These are phyloP conservation scores for Beris chalybata DNA, from an alignment of 2,888 invertebrate species.

Conservation along the genomic window DNA sequence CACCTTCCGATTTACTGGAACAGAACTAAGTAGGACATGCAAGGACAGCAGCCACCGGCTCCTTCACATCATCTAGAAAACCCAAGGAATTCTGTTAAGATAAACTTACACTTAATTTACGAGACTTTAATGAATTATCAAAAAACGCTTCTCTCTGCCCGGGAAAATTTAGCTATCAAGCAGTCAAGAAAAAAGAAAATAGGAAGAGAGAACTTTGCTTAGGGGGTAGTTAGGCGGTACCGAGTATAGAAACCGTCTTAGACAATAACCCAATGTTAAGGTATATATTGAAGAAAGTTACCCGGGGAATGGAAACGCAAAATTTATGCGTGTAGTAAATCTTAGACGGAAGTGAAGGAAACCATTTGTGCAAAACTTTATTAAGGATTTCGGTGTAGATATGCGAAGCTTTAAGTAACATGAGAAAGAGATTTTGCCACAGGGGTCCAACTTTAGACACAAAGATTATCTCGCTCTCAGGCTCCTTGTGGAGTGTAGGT, in stretches of 20 bases:
- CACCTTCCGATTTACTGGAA: no score
- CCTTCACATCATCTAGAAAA: no score
- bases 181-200: neutral
- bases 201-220: neutral
- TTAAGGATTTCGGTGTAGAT: slow-evolving; percentile 25
- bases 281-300: neutral
- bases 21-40: no score
- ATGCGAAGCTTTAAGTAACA: slow-evolving; percentile 15
- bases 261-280: neutral
- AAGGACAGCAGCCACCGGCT: no score
- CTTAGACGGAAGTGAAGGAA: slow-evolving; percentile 28
- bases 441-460: slow-evolving; percentile 24
- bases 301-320: slow-evolving; percentile 1
- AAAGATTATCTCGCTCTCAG: slow-evolving; percentile 25
- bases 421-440: slow-evolving; percentile 20
- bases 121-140: slow-evolving; percentile 25
- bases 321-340: slow-evolving; percentile 30
- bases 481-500: no score
- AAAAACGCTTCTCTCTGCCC: neutral
- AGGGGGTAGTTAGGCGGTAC: neutral
- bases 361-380: slow-evolving; percentile 30
- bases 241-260: neutral
- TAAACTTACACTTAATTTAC: slow-evolving; percentile 25
- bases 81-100: neutral
- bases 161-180: neutral